Conservation (phyloP, 2,888 invertebrate species). For the Mantis religiosa region DNA sequence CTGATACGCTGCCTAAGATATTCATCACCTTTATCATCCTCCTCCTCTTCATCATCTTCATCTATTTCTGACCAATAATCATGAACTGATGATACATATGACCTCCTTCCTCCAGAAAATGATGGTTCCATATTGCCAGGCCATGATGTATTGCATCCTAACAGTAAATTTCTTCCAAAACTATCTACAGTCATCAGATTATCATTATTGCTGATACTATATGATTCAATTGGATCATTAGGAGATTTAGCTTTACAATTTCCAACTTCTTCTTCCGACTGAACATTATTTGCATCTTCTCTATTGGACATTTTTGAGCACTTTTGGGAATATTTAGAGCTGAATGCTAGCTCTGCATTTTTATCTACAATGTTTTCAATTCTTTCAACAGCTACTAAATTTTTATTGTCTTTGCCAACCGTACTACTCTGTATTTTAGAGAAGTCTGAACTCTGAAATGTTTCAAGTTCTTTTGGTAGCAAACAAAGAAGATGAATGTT, state of each 20-base stretch:
- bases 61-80: background rate
- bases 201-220: background rate
- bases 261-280: background rate
- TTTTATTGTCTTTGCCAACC: background rate
- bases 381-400: background rate
- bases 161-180: background rate
- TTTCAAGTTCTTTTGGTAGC: background rate
- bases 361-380: background rate
- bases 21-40: constrained; percentile 8
- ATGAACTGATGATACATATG: background rate
- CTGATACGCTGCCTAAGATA: constrained; percentile 13
- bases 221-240: background rate
- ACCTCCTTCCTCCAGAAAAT: background rate
- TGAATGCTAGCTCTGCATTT: background rate
- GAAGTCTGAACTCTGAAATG: background rate
- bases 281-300: background rate
- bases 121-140: background rate
- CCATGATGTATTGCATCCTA: background rate
- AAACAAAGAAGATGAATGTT: background rate
- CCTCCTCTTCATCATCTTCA: constrained; percentile 5
- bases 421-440: background rate
- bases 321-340: background rate
- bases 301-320: background rate
- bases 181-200: background rate
- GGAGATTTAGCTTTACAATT: background rate